A percentile compares a stretch with the other conserved stretches of the same genome.
Conservation (phyloP, 2,888 invertebrate genomes). For the Aspidiotus rigidus region DNA sequence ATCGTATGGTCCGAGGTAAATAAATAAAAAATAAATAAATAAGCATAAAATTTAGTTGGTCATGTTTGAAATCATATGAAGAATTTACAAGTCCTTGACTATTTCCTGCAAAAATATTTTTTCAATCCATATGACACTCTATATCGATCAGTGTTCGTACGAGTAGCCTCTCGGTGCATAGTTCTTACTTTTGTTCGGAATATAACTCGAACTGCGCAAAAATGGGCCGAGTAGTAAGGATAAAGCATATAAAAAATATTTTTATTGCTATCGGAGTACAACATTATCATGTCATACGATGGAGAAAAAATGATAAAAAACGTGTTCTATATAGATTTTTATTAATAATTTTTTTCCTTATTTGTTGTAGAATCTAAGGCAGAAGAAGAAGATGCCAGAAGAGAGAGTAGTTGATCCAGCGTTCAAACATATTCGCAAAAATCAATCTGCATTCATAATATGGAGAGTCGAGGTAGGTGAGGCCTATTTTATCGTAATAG, state of each 20-base stretch:
- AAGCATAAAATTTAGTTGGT: not conserved
- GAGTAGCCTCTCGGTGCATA: too few species aligned
- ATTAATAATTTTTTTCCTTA: too few species aligned
- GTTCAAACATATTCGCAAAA: constrained; percentile 69
- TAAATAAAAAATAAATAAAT: not conserved
- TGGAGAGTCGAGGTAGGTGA: constrained; percentile 76
- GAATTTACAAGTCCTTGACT: not conserved
- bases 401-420: constrained; percentile 47
- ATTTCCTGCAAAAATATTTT: constrained; percentile 2
- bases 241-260: not conserved
- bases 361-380: not conserved
- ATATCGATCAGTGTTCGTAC: too few species aligned
- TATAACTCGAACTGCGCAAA: not conserved
- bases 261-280: too few species aligned
- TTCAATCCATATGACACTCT: not conserved
- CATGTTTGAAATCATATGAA: not conserved
- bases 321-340: too few species aligned
- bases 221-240: constrained; percentile 3
- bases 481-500: not conserved
- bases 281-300: too few species aligned
- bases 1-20: too few species aligned
- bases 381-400: constrained; percentile 19
- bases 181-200: not conserved
- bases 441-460: constrained; percentile 68
- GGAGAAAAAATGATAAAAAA: too few species aligned